These are phyloP conservation scores for Neosilurus mollespiculum DNA, from an alignment of 2,797 vertebrate species.

Conservation along the genomic window DNA sequence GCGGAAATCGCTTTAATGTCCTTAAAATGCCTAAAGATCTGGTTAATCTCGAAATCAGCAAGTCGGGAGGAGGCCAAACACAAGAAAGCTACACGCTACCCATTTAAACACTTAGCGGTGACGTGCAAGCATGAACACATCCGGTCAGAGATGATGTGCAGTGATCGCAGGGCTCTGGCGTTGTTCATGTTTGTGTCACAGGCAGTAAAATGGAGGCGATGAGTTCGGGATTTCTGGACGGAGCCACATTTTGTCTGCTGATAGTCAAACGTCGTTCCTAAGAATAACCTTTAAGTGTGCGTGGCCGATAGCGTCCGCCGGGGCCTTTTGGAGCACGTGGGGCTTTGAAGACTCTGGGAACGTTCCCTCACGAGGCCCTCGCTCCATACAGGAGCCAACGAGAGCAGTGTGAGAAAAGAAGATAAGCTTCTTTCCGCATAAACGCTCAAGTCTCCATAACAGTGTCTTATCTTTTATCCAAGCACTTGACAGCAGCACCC, in stretches of 20 bases:
- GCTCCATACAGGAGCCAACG: constrained; percentile 5
- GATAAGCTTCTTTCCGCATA: constrained; percentile 39
- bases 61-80: background rate
- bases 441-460: constrained; percentile 26
- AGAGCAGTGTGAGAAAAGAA: constrained; percentile 34
- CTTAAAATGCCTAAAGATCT: constrained; percentile 14
- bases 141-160: constrained; percentile 8
- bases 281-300: constrained; percentile 55
- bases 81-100: background rate
- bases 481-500: constrained; percentile 28
- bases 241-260: constrained; percentile 20
- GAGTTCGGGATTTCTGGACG: background rate
- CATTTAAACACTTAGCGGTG: constrained; percentile 16
- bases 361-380: constrained; percentile 4
- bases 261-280: constrained; percentile 58
- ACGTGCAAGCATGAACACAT: background rate
- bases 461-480: constrained; percentile 30
- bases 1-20: background rate
- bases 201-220: background rate
- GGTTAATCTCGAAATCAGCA: background rate
- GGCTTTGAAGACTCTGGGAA: constrained; percentile 9
- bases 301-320: constrained; percentile 34
- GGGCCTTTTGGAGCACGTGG: constrained; percentile 26
- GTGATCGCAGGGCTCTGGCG: background rate
- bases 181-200: background rate